phyloP scores from a whole-genome alignment of 2,888 invertebrate genomes.

The Rhabditophanes sp. region DNA sequence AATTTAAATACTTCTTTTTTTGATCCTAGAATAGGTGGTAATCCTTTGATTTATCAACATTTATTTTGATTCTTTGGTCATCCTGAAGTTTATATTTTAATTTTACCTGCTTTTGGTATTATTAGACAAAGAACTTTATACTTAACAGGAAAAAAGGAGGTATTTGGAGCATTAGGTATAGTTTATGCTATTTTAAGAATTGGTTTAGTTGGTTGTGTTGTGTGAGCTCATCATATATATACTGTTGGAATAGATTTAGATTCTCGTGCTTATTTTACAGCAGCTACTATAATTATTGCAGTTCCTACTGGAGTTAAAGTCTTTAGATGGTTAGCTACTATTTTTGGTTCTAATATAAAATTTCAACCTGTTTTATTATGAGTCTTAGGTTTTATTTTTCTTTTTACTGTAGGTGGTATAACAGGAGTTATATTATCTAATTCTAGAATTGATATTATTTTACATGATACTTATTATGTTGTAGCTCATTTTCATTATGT shows the following conservation, averaged over 20 bases:
- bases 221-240: slow-evolving; percentile 71
- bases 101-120: slow-evolving; percentile 9
- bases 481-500: slow-evolving; percentile 11
- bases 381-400: slow-evolving; percentile 60
- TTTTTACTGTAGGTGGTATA: slow-evolving; percentile 60
- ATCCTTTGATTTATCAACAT: slow-evolving; percentile 11
- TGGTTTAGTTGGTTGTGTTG: slow-evolving; percentile 66
- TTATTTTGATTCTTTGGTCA: slow-evolving; percentile 9
- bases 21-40: slow-evolving; percentile 6
- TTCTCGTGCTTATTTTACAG: slow-evolving; percentile 57
- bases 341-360: slow-evolving; percentile 53
- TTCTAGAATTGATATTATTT: slow-evolving; percentile 60
- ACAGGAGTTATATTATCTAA: slow-evolving; percentile 54
- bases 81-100: slow-evolving; percentile 8
- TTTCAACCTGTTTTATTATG: slow-evolving; percentile 55
- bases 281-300: slow-evolving; percentile 11
- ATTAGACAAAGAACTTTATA: slow-evolving; percentile 59
- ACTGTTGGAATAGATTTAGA: slow-evolving; percentile 68
- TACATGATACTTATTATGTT: slow-evolving; percentile 8
- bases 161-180: slow-evolving; percentile 43
- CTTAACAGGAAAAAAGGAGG: slow-evolving; percentile 51
- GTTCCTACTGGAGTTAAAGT: slow-evolving; percentile 11
- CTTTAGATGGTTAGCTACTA: slow-evolving; percentile 14
- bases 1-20: slow-evolving; percentile 9
- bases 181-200: slow-evolving; percentile 70